Base-by-base conservation (phyloP, 2,797 vertebrate genomes). In the Protosalanx chinensis region DNA sequence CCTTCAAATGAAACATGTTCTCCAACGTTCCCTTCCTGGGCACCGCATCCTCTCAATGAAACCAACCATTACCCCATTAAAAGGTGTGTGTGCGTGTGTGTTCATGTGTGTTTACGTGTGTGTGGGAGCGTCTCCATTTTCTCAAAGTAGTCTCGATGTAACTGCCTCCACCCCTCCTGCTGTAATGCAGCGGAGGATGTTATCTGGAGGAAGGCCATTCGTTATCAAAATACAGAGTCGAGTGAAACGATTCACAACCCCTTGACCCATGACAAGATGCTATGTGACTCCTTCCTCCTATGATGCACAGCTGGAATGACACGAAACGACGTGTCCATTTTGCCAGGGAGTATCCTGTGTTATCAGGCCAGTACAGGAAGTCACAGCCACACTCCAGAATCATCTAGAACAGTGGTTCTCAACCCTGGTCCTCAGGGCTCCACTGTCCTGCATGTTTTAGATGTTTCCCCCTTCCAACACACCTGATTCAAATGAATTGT, bases 301-400 rank as follows among this genome's bases (percentile, higher is more conserved):
- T 2, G 8, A 35, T 72, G 67, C 68, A 63, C 35, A 84, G 68
- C 68, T 68, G 63, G 73, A 80, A 81, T 72, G 77, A 83, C 80
- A 80, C 57, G 37, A 81, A 81, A 81, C 76, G 83, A 76, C 80
- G 80, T 33, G 6, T 49, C 72, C 59, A 41, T 75, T 71, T 57
- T 71, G 75, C 46, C 69, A 75, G 74, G 62, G 64, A 20, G 72
- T 53, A 71, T 76, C 70, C 71, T 32, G 68, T 70, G 78, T 85
- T 88, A 86, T 86, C 84, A 65, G 72, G 59, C 76, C 76, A 71
- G 70, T 65, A 37, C 71, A 79, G 76, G 79, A 86, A 79, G 64
- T 77, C 76, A 84, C 76, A 84, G 76, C 65, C 76, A 71, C 81
- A 79, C 77, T 56, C 57, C 67, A 74, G 51, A 82, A 88, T 88